Evolutionary conservation across 2,888 invertebrate genomes (phyloP).

Genomic region (Nycteola revayana): DNA sequence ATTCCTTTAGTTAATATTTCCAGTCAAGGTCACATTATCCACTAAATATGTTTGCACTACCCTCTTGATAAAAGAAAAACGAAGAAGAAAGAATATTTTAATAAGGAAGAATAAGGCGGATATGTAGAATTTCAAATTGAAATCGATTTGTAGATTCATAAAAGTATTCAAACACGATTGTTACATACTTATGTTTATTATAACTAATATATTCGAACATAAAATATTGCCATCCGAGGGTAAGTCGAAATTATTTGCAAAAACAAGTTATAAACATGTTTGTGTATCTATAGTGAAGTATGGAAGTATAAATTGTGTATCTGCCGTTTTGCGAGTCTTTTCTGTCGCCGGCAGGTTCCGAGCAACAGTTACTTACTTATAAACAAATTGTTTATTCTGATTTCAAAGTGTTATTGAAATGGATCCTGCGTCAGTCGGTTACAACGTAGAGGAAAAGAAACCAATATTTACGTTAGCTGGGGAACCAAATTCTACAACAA

Average conservation of each 20-base stretch:
- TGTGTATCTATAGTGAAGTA: slow-evolving; percentile 21
- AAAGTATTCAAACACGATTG: no score
- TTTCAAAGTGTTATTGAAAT: slow-evolving; percentile 21
- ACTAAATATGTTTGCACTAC: no score
- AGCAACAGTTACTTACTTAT: slow-evolving; percentile 9
- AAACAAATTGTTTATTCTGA: slow-evolving; percentile 2
- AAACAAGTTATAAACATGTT: slow-evolving; percentile 14
- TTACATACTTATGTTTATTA: no score
- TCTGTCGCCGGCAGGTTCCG: slow-evolving; percentile 21
- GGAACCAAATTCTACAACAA: slow-evolving; percentile 44
- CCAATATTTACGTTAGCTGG: slow-evolving; percentile 53
- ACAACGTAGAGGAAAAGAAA: slow-evolving; percentile 50
- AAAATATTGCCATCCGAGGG: no score
- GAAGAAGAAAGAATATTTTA: no score
- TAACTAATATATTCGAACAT: slow-evolving; percentile 3
- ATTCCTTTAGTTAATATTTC: no score
- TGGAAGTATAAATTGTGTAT: slow-evolving; percentile 46
- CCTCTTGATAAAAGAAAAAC: no score
- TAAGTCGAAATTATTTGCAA: slow-evolving; percentile 17
- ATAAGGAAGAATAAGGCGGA: no score
- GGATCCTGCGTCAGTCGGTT: slow-evolving; percentile 49
- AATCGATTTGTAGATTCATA: no score
- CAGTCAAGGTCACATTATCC: no score
- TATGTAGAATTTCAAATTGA: no score
- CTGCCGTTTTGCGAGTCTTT: slow-evolving; percentile 32